phyloP scores from a whole-genome alignment of 2,888 invertebrate species.

The Mycalesis mineus region DNA sequence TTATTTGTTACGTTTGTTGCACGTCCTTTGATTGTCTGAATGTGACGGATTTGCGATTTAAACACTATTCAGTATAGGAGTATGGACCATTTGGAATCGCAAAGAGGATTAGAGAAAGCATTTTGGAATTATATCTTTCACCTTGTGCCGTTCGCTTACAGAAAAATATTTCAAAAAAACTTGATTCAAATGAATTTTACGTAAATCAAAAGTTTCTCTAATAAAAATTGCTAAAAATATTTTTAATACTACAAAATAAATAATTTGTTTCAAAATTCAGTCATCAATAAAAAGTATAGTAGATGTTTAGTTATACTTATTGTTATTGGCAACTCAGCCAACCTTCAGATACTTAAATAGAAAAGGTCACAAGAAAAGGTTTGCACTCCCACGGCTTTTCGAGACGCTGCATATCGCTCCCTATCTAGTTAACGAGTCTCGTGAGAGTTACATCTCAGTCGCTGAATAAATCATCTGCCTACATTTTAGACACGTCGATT shows the following conservation, averaged over 20 bases:
- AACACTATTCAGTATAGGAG: slow-evolving; percentile 41
- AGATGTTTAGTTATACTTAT: too few species aligned
- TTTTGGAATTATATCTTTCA: slow-evolving; percentile 13
- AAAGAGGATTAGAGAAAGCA: slow-evolving; percentile 48
- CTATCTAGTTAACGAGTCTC: slow-evolving; percentile 26
- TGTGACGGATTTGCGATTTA: slow-evolving; percentile 66
- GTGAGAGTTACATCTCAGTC: slow-evolving; percentile 34
- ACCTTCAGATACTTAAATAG: not conserved
- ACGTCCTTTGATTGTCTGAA: slow-evolving; percentile 67
- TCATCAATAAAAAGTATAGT: too few species aligned
- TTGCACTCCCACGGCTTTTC: slow-evolving; percentile 18
- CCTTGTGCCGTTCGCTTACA: slow-evolving; percentile 9
- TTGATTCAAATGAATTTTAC: too few species aligned
- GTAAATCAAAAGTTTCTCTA: too few species aligned
- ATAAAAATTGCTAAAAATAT: too few species aligned
- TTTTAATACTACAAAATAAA: too few species aligned
- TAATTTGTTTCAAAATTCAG: too few species aligned
- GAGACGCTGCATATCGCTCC: slow-evolving; percentile 1
- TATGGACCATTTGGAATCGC: slow-evolving; percentile 48
- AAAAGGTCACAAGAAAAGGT: not conserved
- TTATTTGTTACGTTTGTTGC: slow-evolving; percentile 53
- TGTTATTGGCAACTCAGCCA: not conserved
- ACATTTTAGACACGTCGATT: slow-evolving; percentile 59
- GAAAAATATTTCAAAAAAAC: not conserved
- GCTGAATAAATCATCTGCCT: slow-evolving; percentile 62